Conservation (phyloP, 2,888 invertebrate genomes). For the Nomada fabriciana region DNA sequence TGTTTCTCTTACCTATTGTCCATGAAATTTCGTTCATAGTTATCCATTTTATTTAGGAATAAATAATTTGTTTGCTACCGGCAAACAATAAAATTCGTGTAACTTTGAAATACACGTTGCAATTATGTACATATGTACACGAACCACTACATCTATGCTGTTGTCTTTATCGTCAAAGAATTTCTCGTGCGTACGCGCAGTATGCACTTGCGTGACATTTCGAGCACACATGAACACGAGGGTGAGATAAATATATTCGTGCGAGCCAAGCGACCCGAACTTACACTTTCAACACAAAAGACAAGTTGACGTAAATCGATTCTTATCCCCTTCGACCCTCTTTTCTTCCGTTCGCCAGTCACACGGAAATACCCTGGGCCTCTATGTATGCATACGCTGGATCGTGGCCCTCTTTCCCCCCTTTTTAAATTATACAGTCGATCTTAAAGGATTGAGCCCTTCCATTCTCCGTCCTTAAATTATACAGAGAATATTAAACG, state of each 20-base stretch:
- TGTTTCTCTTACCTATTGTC: too few species aligned
- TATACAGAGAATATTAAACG: not conserved
- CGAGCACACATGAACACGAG: conserved; percentile 11
- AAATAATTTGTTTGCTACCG: too few species aligned
- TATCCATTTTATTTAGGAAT: too few species aligned
- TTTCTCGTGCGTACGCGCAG: conserved; percentile 7
- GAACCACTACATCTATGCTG: too few species aligned
- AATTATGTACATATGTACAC: too few species aligned
- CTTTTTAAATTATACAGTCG: not conserved
- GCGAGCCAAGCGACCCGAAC: conserved; percentile 47
- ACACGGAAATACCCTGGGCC: conserved; percentile 9
- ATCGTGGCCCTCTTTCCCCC: not conserved
- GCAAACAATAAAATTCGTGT: too few species aligned
- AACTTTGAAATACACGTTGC: too few species aligned
- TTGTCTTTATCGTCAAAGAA: conserved; percentile 3
- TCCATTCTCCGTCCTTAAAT: too few species aligned
- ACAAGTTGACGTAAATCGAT: conserved; percentile 50
- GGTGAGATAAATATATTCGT: conserved; percentile 50
- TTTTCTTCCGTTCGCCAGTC: conserved; percentile 2
- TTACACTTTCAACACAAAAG: conserved; percentile 52
- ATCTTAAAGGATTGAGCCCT: not conserved
- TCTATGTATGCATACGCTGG: not conserved
- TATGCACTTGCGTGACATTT: conserved; percentile 54
- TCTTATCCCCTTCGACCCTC: conserved; percentile 23
- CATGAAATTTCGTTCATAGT: too few species aligned